Evolutionary conservation across 2,113 vertebrate species (phyloP).

Genomic region (Lethenteron reissneri): DNA sequence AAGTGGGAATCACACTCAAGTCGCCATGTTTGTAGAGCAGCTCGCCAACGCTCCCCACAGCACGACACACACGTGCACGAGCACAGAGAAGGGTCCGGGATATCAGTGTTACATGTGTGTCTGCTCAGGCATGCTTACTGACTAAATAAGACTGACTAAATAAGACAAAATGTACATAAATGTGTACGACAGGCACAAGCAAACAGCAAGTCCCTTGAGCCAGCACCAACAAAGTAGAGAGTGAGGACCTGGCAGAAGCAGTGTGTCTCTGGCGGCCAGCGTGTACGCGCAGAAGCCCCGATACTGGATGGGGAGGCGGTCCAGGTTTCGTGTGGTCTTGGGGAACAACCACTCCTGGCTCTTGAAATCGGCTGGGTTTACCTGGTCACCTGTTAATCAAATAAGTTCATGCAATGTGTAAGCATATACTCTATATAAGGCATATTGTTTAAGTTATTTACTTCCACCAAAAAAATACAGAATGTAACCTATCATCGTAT

Average conservation of each 20-base stretch:
- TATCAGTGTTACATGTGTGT: background rate
- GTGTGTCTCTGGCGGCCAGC: conserved; percentile 34
- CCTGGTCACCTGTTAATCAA: conserved; percentile 23
- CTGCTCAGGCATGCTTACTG: background rate
- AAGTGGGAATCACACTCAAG: too few species aligned
- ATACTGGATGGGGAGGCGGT: conserved; percentile 40
- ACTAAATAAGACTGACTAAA: too few species aligned
- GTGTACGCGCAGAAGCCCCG: conserved; percentile 47
- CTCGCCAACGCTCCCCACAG: too few species aligned
- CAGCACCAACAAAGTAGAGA: background rate
- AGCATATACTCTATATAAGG: too few species aligned
- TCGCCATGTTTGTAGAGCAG: too few species aligned
- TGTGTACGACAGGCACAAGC: background rate
- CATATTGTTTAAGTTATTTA: too few species aligned
- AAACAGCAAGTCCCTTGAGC: background rate
- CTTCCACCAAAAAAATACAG: too few species aligned
- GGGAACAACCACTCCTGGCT: conserved; percentile 53
- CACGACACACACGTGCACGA: too few species aligned
- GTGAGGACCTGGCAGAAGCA: conserved; percentile 48
- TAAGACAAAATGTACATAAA: background rate
- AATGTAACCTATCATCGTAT: too few species aligned
- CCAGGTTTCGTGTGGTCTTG: conserved; percentile 29
- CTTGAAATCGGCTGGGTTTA: conserved; percentile 26
- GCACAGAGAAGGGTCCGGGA: too few species aligned
- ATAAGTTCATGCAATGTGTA: too few species aligned